Conservation (phyloP, 2,113 vertebrate genomes). For the Marmota flaviventris region DNA sequence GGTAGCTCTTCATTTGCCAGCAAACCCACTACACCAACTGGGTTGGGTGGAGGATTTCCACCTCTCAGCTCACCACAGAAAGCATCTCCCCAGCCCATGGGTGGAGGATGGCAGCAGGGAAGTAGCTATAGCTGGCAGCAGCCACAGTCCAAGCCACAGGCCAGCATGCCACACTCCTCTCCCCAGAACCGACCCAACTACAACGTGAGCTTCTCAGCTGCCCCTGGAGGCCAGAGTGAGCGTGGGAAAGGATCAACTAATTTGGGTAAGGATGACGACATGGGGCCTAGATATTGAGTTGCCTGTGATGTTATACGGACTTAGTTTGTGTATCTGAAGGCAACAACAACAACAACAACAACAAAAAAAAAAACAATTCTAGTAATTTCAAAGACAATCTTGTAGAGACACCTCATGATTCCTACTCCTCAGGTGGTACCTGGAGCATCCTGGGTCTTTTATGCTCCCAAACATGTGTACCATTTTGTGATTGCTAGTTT, state of each 20-base stretch:
- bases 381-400: not conserved
- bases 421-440: not conserved
- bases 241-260: constrained; percentile 89
- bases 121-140: constrained; percentile 90
- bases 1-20: constrained; percentile 96
- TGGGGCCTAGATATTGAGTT: too few relatives aligned
- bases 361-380: not conserved
- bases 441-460: not conserved
- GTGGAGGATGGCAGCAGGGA: constrained; percentile 91
- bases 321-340: not conserved
- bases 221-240: constrained; percentile 89
- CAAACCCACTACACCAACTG: constrained; percentile 97
- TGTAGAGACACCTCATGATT: not conserved
- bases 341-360: not conserved
- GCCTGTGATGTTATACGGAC: not conserved
- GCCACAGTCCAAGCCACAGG: constrained; percentile 86
- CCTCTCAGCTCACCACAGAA: constrained; percentile 95
- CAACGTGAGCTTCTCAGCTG: constrained; percentile 94
- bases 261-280: constrained; percentile 88
- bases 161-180: constrained; percentile 93
- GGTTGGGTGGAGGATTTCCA: constrained; percentile 93
- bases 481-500: not conserved
- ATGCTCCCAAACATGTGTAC: not conserved
- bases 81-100: constrained; percentile 93
- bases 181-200: constrained; percentile 98